Conservation (phyloP, 2,797 vertebrate species). For the Pipistrellus pipistrellus region DNA sequence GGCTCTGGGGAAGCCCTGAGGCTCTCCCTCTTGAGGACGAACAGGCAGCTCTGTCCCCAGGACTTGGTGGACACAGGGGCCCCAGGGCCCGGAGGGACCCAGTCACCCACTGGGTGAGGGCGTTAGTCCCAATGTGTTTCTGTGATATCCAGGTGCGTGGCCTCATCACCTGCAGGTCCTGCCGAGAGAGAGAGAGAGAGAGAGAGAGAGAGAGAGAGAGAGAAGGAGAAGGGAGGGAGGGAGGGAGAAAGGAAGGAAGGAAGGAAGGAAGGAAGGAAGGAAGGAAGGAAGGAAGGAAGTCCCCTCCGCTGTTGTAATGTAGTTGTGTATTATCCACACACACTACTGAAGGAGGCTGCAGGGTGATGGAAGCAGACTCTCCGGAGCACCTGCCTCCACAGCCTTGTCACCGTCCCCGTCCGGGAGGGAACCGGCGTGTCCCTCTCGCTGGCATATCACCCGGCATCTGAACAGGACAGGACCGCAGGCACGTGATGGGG, state of each 20-base stretch:
- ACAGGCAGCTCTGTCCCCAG: not conserved
- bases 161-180: not conserved
- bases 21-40: not conserved
- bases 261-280: too few species aligned
- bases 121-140: accelerated
- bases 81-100: not conserved
- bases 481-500: not conserved
- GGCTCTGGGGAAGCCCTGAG: not conserved
- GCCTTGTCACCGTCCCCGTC: constrained; percentile 51
- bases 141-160: not conserved
- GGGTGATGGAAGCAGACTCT: too few species aligned
- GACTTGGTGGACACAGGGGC: not conserved
- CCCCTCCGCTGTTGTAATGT: not conserved
- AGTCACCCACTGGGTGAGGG: accelerated
- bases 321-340: not conserved
- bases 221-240: too few species aligned
- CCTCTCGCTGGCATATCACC: constrained; percentile 67
- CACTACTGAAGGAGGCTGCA: too few species aligned
- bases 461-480: not conserved
- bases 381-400: constrained; percentile 74
- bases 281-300: too few species aligned
- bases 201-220: too few species aligned
- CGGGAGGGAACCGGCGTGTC: constrained; percentile 49
- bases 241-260: too few species aligned
- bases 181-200: too few species aligned